Percentiles rank a stretch among this genome's conserved stretches.
Conservation (phyloP, 2,797 vertebrate genomes). For the Pipistrellus pipistrellus region DNA sequence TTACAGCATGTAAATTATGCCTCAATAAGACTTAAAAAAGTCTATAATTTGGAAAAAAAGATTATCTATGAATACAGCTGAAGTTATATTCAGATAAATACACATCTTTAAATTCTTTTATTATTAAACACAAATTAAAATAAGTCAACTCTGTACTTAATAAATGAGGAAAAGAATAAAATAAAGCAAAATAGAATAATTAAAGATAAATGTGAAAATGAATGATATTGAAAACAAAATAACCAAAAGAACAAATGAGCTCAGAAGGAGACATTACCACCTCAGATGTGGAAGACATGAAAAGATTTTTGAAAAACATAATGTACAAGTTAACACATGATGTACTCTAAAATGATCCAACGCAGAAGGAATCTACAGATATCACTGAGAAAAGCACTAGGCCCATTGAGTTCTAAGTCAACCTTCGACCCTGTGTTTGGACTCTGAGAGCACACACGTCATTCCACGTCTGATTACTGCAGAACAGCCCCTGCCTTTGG, state of each 20-base stretch:
- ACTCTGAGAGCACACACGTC: neutral
- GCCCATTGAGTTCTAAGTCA: neutral
- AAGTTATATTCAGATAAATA: neutral
- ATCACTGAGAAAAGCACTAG: neutral
- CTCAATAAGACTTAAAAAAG: slow-evolving; percentile 6
- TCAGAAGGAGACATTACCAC: neutral
- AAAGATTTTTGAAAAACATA: too few relatives aligned
- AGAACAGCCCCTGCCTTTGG: neutral
- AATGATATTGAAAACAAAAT: neutral
- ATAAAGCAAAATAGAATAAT: neutral
- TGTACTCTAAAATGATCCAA: neutral
- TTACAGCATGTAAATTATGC: neutral
- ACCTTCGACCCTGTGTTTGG: neutral
- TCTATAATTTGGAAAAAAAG: slow-evolving; percentile 11
- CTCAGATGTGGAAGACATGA: neutral
- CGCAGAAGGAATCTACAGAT: neutral
- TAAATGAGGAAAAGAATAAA: neutral
- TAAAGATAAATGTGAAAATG: neutral
- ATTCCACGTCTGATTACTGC: neutral
- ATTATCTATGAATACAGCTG: neutral
- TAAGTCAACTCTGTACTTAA: neutral
- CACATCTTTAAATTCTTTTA: neutral
- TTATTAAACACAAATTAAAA: slow-evolving; percentile 40
- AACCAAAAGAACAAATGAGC: neutral
- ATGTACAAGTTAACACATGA: neutral